These are phyloP conservation scores for Cynoglossus semilaevis DNA, from an alignment of 2,113 vertebrate species.

Conservation along the genomic window DNA sequence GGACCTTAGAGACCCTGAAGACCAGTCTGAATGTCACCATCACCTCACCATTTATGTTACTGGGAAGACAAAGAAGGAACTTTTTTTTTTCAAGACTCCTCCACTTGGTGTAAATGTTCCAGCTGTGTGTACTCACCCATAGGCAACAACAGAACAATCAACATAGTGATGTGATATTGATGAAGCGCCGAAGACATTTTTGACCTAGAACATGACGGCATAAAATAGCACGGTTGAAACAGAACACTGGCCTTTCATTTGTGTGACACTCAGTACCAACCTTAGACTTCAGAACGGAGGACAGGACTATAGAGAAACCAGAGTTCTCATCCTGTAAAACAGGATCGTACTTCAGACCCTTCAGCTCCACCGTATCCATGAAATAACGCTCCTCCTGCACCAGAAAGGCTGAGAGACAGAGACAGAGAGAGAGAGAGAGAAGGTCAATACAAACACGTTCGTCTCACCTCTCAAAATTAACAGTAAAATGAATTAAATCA, in stretches of 20 bases:
- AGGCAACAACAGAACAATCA: constrained; percentile 81
- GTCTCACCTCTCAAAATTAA: too few species aligned
- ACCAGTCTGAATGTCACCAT: constrained; percentile 80
- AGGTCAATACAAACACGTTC: too few species aligned
- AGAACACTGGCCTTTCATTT: rapidly evolving
- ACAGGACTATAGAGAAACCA: constrained; percentile 75
- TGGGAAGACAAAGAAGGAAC: constrained; percentile 38
- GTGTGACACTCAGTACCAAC: constrained; percentile 60
- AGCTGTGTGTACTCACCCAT: constrained; percentile 76
- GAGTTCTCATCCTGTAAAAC: constrained; percentile 76
- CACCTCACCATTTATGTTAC: constrained; percentile 79
- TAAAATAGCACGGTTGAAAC: neutral
- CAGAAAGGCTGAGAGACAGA: constrained; percentile 61
- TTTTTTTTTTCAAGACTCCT: neutral
- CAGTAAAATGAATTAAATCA: too few species aligned
- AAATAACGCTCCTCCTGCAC: constrained; percentile 73
- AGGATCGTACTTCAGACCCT: constrained; percentile 78
- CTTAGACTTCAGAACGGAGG: constrained; percentile 79
- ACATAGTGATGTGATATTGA: constrained; percentile 77
- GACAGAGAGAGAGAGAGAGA: constrained; percentile 2
- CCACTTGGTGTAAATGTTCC: neutral
- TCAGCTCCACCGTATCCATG: constrained; percentile 80
- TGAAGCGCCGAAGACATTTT: constrained; percentile 80
- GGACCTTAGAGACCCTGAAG: constrained; percentile 71
- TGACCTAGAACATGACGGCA: constrained; percentile 75